Conservation (phyloP, 2,888 invertebrate species). For the Lithophane semibrunnea region DNA sequence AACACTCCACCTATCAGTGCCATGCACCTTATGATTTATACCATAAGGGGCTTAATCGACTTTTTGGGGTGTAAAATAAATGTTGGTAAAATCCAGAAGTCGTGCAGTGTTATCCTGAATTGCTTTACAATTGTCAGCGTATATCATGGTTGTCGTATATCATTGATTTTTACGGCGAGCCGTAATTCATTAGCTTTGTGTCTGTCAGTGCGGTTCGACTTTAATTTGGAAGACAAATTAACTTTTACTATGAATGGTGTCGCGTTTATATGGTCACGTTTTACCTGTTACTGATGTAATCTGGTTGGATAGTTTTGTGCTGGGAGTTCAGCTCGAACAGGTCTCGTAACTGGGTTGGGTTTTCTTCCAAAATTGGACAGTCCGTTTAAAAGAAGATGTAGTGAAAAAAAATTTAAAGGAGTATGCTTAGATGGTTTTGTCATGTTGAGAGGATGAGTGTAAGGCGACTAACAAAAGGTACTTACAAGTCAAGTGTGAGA, state of each 20-base stretch:
- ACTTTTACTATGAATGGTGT: conserved; percentile 64
- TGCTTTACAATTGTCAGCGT: conserved; percentile 80
- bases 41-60: conserved; percentile 54
- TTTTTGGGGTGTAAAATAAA: conserved; percentile 22
- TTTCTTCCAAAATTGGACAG: no score
- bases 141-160: conserved; percentile 78
- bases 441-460: no score
- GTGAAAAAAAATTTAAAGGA: no score
- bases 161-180: conserved; percentile 82
- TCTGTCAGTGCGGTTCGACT: conserved; percentile 69
- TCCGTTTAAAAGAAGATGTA: no score
- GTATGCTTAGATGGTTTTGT: no score
- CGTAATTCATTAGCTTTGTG: conserved; percentile 80
- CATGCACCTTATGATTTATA: conserved; percentile 32
- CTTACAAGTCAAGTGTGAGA: no score
- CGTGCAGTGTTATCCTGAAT: conserved; percentile 80
- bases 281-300: conserved; percentile 22
- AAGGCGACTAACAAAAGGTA: no score
- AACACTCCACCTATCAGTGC: conserved; percentile 8
- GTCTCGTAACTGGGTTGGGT: neutral
- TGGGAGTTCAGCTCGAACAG: neutral
- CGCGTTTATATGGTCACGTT: conserved; percentile 13
- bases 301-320: neutral
- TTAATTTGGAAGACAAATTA: conserved; percentile 71
- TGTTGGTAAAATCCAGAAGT: conserved; percentile 68